Evolutionary conservation across 1,140 invertebrate species (phyloP), one percentile per base, ranked within the genome.

Genomic region (Spodoptera litura): DNA sequence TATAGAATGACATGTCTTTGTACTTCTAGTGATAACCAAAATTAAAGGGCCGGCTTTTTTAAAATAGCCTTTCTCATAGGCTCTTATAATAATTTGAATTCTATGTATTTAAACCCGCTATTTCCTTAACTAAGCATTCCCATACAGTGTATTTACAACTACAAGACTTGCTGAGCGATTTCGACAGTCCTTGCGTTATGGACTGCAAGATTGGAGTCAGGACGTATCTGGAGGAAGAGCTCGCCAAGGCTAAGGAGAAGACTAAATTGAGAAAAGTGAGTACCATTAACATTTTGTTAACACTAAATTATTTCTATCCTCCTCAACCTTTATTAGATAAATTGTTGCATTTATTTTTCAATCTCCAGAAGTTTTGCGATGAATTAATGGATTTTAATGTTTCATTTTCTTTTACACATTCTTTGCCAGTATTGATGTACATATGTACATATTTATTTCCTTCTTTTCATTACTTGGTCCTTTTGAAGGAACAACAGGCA

Each of bases 191-290:
- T 0, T 99, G 97, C 87, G 98, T 99, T 0, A 99, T 99, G 98
- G 98, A 99, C 93, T 98, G 98, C 92, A 99, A 99, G 94, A 97
- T 99, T 82, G 98, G 98, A 35, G 97, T 99, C 2, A 95, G 98
- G 81, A 99, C 99, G 0, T 99, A 99, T 92, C 95, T 99, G 66
- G 98, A 99, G 94, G 98, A 99, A 82, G 98, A 99, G 93, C 94
- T 99, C 20, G 97, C 97, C 1, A 99, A 99, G 95, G 98, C 98
- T 3, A 98, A 98, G 93, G 98, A 99, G 92, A 99, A 98, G 91
- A 98, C 98, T 11, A 99, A 99, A 93, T 94, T 99, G 81, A 96
- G 98, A 95, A 98, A 98, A 95, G 97, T 97, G 89, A 91, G 94
- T 91, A 82, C 73, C 5, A 49, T 20, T 8, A 44, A 62, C 52